Conservation (phyloP, 2,888 invertebrate genomes). For the Eurois occulta region DNA sequence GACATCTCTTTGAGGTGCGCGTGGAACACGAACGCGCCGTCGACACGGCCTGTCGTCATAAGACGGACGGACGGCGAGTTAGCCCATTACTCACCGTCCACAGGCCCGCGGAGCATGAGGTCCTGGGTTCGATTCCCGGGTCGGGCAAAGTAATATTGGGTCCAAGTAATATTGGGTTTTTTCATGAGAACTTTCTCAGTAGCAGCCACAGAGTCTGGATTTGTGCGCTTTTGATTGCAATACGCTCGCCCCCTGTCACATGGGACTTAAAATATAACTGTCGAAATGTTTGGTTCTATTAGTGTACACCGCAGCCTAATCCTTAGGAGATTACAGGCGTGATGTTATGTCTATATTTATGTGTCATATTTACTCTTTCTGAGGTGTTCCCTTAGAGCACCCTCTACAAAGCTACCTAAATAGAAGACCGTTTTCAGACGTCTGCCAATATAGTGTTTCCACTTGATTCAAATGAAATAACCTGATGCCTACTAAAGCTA, state of each 20-base stretch:
- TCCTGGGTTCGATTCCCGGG: too few species aligned
- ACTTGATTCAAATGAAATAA: conserved; percentile 12
- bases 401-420: neutral
- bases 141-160: neutral
- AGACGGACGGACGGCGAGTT: too few species aligned
- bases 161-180: neutral
- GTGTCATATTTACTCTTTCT: neutral
- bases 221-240: neutral
- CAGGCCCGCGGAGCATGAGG: too few species aligned
- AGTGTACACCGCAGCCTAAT: neutral
- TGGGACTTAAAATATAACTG: neutral
- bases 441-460: neutral
- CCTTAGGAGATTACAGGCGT: neutral
- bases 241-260: neutral
- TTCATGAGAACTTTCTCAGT: neutral
- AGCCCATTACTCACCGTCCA: too few species aligned
- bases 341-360: neutral
- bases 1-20: too few species aligned
- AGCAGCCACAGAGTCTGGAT: neutral
- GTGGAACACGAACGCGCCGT: too few species aligned
- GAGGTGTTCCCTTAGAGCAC: neutral
- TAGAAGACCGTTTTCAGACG: neutral
- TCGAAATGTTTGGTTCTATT: neutral
- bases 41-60: too few species aligned
- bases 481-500: conserved; percentile 1